Evolutionary conservation across 2,888 invertebrate species (phyloP).

Genomic region (Lissonota sp.): DNA sequence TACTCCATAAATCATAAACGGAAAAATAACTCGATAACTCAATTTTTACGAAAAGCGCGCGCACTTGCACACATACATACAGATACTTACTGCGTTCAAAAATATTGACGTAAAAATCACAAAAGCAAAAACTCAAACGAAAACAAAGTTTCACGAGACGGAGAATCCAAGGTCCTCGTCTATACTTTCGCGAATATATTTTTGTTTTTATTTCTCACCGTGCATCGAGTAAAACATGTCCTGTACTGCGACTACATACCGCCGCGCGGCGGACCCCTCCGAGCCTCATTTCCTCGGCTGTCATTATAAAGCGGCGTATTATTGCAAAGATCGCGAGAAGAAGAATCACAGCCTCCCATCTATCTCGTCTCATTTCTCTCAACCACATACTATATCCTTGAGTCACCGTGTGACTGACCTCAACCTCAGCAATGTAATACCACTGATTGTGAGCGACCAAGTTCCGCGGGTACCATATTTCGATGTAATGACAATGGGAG

Average conservation of each 20-base stretch:
- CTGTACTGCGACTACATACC: constrained; percentile 53
- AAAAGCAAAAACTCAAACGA: neutral
- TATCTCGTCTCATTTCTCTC: neutral
- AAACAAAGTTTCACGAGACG: constrained; percentile 69
- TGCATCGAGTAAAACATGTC: constrained; percentile 20
- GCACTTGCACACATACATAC: neutral
- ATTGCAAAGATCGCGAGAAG: constrained; percentile 13
- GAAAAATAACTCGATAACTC: neutral
- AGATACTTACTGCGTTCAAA: constrained; percentile 5
- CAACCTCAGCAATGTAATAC: constrained; percentile 49
- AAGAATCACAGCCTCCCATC: constrained; percentile 4
- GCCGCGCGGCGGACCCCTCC: constrained; percentile 61
- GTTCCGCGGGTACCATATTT: constrained; percentile 67
- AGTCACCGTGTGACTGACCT: constrained; percentile 35
- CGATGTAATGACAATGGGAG: constrained; percentile 67
- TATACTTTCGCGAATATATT: constrained; percentile 75
- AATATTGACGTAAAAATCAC: neutral
- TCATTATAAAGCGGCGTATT: constrained; percentile 51
- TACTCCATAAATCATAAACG: too few relatives aligned
- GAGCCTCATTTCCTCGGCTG: constrained; percentile 66
- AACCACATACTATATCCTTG: neutral
- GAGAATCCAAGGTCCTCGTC: constrained; percentile 74
- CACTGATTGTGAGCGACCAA: constrained; percentile 66
- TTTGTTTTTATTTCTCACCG: constrained; percentile 49
- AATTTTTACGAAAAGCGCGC: neutral